These are phyloP conservation scores for Syrmaticus mikado DNA, from an alignment of 2,113 vertebrate genomes.

Conservation along the genomic window DNA sequence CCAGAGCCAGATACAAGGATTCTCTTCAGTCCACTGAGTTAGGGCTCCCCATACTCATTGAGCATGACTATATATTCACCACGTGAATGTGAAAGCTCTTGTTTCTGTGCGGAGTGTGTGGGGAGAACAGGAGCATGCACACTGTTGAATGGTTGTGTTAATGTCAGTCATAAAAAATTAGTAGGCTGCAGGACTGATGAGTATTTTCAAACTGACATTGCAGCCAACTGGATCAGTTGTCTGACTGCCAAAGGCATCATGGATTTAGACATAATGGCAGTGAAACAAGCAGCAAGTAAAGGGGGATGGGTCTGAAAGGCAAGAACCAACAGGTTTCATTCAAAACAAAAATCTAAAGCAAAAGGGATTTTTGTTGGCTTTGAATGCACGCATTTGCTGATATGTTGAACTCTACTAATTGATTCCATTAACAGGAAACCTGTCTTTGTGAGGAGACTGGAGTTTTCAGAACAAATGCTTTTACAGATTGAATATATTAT, in stretches of 20 bases:
- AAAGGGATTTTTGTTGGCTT: slow-evolving; percentile 21
- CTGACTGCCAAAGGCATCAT: slow-evolving; percentile 46
- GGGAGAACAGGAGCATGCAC: neutral
- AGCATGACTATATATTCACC: neutral
- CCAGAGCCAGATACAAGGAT: neutral
- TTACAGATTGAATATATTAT: slow-evolving; percentile 43
- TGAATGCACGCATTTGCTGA: slow-evolving; percentile 22
- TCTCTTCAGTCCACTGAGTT: neutral
- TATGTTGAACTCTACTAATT: slow-evolving; percentile 57
- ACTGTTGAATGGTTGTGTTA: neutral
- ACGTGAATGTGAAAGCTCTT: neutral
- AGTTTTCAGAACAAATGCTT: slow-evolving; percentile 66
- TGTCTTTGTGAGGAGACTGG: neutral
- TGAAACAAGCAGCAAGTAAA: slow-evolving; percentile 34
- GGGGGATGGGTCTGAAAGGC: slow-evolving; percentile 10
- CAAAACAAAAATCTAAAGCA: neutral
- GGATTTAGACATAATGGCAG: slow-evolving; percentile 56
- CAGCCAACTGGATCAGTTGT: slow-evolving; percentile 46
- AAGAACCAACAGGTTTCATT: slow-evolving; percentile 1
- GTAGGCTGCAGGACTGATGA: slow-evolving; percentile 31
- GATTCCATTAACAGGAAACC: slow-evolving; percentile 50
- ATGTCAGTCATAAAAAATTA: slow-evolving; percentile 19
- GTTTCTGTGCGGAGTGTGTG: neutral
- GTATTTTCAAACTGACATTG: slow-evolving; percentile 43
- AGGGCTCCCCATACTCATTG: neutral